These are phyloP conservation scores for Popillia japonica DNA, from an alignment of 1,140 invertebrate genomes.

Conservation along the genomic window DNA sequence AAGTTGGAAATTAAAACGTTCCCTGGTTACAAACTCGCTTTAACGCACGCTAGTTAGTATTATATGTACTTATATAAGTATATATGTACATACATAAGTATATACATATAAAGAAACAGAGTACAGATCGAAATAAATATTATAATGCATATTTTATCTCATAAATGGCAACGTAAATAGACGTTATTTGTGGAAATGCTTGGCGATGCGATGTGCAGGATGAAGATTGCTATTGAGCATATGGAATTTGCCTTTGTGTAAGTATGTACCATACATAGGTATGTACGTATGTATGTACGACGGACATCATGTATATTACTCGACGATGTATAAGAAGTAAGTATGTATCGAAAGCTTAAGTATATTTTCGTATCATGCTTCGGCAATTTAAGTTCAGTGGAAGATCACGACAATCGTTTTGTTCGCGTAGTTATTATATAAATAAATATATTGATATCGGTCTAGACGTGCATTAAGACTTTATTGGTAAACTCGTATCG, in stretches of 20 bases:
- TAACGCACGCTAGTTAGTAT: too few relatives aligned
- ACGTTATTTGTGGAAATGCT: too few relatives aligned
- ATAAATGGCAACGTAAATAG: not conserved
- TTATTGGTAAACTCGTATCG: not conserved
- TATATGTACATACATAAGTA: not conserved
- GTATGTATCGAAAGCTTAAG: not conserved
- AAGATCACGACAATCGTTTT: not conserved
- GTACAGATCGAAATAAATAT: not conserved
- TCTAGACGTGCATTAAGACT: not conserved
- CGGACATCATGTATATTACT: not conserved
- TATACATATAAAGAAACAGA: too few relatives aligned
- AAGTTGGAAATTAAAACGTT: not conserved
- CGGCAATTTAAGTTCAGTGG: constrained; percentile 4
- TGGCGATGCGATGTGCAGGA: too few relatives aligned
- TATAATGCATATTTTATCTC: not conserved
- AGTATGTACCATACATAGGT: too few relatives aligned
- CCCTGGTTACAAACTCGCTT: not conserved
- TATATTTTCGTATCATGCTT: constrained; percentile 15
- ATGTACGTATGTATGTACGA: too few relatives aligned
- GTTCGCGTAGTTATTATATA: constrained; percentile 3
- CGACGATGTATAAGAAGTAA: not conserved
- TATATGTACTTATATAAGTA: too few relatives aligned
- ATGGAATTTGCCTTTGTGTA: not conserved
- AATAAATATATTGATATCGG: not conserved
- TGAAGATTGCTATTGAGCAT: not conserved